Percentiles rank a stretch among this genome's conserved stretches.
Evolutionary conservation across 2,113 vertebrate genomes (phyloP).

Genomic region (Hemiprocne comata): DNA sequence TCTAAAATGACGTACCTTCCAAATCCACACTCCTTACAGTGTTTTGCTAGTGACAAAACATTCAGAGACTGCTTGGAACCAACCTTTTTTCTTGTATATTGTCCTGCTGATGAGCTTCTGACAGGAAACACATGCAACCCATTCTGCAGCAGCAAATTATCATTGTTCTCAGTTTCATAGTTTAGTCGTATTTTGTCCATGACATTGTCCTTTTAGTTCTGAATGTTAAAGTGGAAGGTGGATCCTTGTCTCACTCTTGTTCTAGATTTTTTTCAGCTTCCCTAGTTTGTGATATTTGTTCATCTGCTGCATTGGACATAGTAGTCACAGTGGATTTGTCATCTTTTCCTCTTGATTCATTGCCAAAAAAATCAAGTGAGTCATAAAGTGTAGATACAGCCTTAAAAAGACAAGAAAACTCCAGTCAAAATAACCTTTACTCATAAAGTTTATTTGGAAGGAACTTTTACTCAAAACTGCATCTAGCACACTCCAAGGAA

Average conservation of each 20-base stretch:
- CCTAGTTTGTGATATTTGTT: not conserved
- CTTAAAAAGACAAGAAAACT: conserved; percentile 54
- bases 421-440: not conserved
- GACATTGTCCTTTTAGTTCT: not conserved
- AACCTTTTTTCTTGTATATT: not conserved
- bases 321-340: not conserved
- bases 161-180: not conserved
- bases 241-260: not conserved
- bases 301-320: not conserved
- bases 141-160: not conserved
- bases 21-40: not conserved
- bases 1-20: not conserved
- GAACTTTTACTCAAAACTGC: not conserved
- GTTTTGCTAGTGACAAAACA: not conserved
- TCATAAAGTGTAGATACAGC: conserved; percentile 63
- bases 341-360: conserved; percentile 33
- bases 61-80: not conserved
- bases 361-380: conserved; percentile 20
- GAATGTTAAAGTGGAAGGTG: not conserved
- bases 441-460: not conserved
- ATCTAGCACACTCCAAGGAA: not conserved
- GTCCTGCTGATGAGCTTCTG: not conserved
- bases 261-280: not conserved
- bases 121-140: not conserved
- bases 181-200: not conserved